These are phyloP conservation scores for Pediacus dermestoides DNA, from an alignment of 2,888 invertebrate species.

Conservation along the genomic window DNA sequence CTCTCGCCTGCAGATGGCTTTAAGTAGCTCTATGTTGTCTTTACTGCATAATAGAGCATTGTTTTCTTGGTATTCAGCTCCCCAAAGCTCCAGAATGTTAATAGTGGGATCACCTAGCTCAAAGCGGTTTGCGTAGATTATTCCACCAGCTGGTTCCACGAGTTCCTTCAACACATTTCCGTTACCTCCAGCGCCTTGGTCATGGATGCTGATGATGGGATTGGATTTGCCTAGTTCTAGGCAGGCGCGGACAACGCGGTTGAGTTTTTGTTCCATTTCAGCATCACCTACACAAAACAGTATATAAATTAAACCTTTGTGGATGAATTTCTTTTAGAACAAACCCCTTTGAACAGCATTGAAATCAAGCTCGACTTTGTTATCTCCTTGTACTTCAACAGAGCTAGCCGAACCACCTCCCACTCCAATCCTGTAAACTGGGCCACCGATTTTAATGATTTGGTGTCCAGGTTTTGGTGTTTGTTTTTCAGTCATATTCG, in stretches of 20 bases:
- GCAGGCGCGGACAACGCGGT: constrained; percentile 89
- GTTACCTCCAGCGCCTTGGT: constrained; percentile 99
- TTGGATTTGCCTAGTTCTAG: constrained; percentile 77
- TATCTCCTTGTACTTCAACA: constrained; percentile 88
- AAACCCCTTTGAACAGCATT: constrained; percentile 88
- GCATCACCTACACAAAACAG: constrained; percentile 69
- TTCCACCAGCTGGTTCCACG: constrained; percentile 91
- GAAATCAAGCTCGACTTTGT: constrained; percentile 84
- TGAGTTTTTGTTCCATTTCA: constrained; percentile 98
- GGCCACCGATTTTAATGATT: constrained; percentile 94
- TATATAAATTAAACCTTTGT: no score
- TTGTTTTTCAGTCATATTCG: constrained; percentile 73
- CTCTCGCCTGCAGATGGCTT: constrained; percentile 77
- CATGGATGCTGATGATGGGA: constrained; percentile 94
- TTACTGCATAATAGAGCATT: constrained; percentile 80
- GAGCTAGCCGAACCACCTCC: constrained; percentile 99
- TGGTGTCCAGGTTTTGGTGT: constrained; percentile 79
- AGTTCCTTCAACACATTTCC: constrained; percentile 96
- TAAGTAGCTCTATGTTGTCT: constrained; percentile 61
- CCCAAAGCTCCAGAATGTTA: constrained; percentile 92
- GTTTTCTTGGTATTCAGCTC: constrained; percentile 97
- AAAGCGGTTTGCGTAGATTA: constrained; percentile 82
- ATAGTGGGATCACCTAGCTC: constrained; percentile 93
- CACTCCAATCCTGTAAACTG: constrained; percentile 95
- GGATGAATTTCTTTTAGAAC: no score